A percentile compares a stretch with the other conserved stretches of the same genome.
Conservation (phyloP, 2,888 invertebrate genomes). For the Mesoligia furuncula region DNA sequence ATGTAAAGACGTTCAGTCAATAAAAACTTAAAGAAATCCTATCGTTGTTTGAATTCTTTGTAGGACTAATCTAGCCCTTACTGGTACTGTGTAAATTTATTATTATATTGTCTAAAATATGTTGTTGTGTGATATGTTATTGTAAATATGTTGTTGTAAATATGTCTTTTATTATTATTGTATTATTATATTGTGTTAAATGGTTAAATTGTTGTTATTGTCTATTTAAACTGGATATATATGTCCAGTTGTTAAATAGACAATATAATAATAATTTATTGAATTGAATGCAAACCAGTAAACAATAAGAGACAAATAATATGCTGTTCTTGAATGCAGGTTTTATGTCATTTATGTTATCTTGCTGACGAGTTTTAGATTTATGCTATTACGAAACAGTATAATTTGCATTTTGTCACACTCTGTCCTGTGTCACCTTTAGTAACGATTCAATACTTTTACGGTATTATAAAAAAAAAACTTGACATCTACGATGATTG, state of each 20-base stretch:
- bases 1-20: too few relatives aligned
- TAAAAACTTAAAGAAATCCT: too few relatives aligned
- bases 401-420: slow-evolving; percentile 46
- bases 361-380: slow-evolving; percentile 37
- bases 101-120: too few relatives aligned
- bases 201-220: too few relatives aligned
- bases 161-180: too few relatives aligned
- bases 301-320: slow-evolving; percentile 4
- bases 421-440: neutral
- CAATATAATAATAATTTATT: slow-evolving; percentile 1
- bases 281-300: neutral
- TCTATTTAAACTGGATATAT: too few relatives aligned
- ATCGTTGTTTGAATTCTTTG: too few relatives aligned
- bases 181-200: too few relatives aligned
- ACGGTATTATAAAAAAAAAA: neutral
- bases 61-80: too few relatives aligned
- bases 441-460: neutral
- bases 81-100: too few relatives aligned
- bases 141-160: too few relatives aligned
- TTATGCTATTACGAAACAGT: slow-evolving; percentile 20
- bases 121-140: too few relatives aligned
- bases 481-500: neutral
- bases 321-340: neutral
- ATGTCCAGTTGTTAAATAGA: neutral
- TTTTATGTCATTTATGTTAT: slow-evolving; percentile 2